Conservation (phyloP, 2,797 vertebrate species). For the Agapornis canus region DNA sequence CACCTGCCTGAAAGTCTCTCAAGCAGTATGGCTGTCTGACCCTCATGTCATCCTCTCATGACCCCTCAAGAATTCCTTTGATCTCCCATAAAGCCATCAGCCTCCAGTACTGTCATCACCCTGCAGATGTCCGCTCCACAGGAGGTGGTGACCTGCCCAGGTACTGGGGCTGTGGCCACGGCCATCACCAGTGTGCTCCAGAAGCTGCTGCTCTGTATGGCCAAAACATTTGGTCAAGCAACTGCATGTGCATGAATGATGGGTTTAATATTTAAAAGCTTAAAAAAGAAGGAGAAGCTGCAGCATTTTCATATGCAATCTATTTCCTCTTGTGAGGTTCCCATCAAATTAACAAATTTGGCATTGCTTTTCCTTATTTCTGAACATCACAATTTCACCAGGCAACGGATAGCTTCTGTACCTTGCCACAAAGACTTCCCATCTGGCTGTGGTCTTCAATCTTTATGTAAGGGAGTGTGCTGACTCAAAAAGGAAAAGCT, state of each 20-base stretch:
- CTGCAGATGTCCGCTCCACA: not conserved
- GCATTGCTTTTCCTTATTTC: not conserved
- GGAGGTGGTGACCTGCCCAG: not conserved
- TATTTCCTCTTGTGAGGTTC: not conserved
- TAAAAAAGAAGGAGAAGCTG: not conserved
- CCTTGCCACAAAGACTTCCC: not conserved
- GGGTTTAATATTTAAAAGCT: not conserved
- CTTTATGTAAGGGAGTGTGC: not conserved
- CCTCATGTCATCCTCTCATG: not conserved
- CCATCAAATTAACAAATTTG: not conserved
- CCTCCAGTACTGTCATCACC: not conserved
- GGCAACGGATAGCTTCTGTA: not conserved
- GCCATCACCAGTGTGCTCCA: not conserved
- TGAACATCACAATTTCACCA: not conserved
- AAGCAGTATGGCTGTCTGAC: not conserved
- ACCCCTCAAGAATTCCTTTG: conserved; percentile 48
- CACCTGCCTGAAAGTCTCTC: conserved; percentile 44
- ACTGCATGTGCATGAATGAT: not conserved
- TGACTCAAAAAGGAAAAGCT: conserved; percentile 27
- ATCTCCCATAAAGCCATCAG: not conserved
- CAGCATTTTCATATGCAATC: not conserved
- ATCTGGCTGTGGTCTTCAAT: not conserved
- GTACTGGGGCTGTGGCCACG: not conserved
- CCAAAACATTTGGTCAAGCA: not conserved
- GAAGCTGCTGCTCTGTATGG: not conserved